Base-by-base conservation (phyloP, 2,113 vertebrate species). In the Symphodus melops region DNA sequence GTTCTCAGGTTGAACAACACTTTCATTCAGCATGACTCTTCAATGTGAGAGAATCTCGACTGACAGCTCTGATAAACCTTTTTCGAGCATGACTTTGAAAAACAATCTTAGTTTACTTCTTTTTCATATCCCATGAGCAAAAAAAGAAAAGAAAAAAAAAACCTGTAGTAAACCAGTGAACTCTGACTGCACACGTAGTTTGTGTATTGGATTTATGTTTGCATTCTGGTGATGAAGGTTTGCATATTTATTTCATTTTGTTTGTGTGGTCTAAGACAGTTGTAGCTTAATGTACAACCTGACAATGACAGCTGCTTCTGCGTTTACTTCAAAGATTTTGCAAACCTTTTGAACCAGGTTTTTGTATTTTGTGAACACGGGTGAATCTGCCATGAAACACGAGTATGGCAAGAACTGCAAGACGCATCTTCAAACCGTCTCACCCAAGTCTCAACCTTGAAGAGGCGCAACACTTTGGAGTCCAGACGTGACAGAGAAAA, bases 1-100 rank as follows among this genome's bases (percentile, higher is more conserved):
- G 78, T 90, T 94, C 92, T 94, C 90, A 93, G 93, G 91, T 95
- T 56, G 60, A 89, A 89, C 88, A 73, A 77, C 61, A 55, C 76
- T 85, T 41, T 84, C 72, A 71, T 73, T 48, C 68, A 44, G 82
- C 51, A 28, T 68, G 67, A 80, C 86, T 79, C 77, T 52, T 87
- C 82, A 60, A 78, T 70, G 8, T 1, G 55, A 68, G 70, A 19
- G 58, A 68, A 79, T 68, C 60, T 62, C 23, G 62, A 85, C 72
- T 85, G 66, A 54, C 58, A 28, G 86, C 78, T 86, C 65, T 77
- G 74, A 59, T 28, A 57, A 72, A 77, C 33, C 68, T 76, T 89
- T 71, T 71, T 28, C 28, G 8, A 89, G 92, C 90, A 92, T 91
- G 89, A 86, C 74, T 70, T 86, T 85, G 75, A 4, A 75, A 81